Evolutionary conservation across 2,888 invertebrate species (phyloP).

Genomic region (Vanessa cardui): DNA sequence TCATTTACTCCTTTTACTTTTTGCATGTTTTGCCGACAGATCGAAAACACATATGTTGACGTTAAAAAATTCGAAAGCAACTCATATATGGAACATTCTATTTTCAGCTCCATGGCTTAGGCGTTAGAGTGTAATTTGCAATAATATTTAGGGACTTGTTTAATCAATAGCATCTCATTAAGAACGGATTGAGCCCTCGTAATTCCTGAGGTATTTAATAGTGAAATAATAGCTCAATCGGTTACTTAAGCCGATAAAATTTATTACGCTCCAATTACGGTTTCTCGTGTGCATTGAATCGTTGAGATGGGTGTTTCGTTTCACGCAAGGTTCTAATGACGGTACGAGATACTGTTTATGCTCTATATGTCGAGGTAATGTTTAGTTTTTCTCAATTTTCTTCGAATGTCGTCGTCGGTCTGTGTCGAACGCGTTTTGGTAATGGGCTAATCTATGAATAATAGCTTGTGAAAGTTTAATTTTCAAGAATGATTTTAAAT

Average conservation of each 20-base stretch:
- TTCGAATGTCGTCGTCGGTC: neutral
- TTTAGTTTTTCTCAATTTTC: constrained; percentile 17
- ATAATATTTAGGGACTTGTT: neutral
- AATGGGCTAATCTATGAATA: constrained; percentile 23
- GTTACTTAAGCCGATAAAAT: constrained; percentile 49
- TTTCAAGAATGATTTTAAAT: neutral
- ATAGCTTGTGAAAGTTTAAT: constrained; percentile 8
- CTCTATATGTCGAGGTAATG: constrained; percentile 31
- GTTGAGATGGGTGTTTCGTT: constrained; percentile 51
- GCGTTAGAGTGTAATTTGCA: constrained; percentile 8
- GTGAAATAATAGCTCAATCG: constrained; percentile 41
- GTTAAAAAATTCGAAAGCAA: constrained; percentile 13
- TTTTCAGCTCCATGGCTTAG: neutral
- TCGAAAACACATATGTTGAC: constrained; percentile 12
- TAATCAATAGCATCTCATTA: constrained; percentile 30
- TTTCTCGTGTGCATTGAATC: constrained; percentile 60
- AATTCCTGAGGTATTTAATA: constrained; percentile 28
- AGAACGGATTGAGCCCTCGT: constrained; percentile 21
- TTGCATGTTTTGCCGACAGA: constrained; percentile 18
- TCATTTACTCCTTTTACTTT: constrained; percentile 15
- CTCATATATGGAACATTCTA: neutral
- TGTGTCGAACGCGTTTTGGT: neutral
- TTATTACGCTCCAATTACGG: constrained; percentile 68
- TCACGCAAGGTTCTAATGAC: constrained; percentile 37
- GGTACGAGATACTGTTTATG: constrained; percentile 32